These are phyloP conservation scores for Marronus borbonicus DNA, from an alignment of 2,888 invertebrate species.

Conservation along the genomic window DNA sequence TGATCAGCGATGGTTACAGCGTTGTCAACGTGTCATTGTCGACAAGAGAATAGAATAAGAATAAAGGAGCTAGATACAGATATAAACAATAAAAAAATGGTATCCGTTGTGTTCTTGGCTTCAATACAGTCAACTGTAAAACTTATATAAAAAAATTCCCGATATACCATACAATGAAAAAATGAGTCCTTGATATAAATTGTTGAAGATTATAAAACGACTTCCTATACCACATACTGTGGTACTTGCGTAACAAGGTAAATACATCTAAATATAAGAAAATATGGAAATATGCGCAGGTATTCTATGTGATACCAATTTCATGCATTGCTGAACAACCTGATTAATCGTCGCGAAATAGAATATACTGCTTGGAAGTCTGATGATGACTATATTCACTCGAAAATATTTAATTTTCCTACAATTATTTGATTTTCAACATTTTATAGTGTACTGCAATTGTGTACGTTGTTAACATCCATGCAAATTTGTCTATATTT, in stretches of 20 bases:
- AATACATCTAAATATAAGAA: conserved; percentile 7
- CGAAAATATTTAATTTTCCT: neutral
- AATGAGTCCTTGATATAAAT: conserved; percentile 22
- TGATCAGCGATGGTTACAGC: conserved; percentile 14
- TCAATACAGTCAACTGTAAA: conserved; percentile 16
- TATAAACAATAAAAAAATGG: conserved; percentile 21
- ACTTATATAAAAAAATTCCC: neutral
- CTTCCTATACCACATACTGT: neutral
- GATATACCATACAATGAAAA: neutral
- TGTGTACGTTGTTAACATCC: neutral
- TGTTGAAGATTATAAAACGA: conserved; percentile 2
- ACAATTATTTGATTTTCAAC: neutral
- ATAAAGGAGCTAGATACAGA: neutral
- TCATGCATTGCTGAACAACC: conserved; percentile 32
- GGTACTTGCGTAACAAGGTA: conserved; percentile 28
- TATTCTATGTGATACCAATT: conserved; percentile 33
- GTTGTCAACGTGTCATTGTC: neutral
- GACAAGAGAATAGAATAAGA: neutral
- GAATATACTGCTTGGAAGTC: neutral
- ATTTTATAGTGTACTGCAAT: neutral
- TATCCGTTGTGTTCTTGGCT: conserved; percentile 19
- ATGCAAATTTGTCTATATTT: neutral
- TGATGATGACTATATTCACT: neutral
- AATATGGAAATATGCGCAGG: neutral
- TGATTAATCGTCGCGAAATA: conserved; percentile 1